These are phyloP conservation scores for Rhingia campestris DNA, from an alignment of 2,888 invertebrate genomes.

Conservation along the genomic window DNA sequence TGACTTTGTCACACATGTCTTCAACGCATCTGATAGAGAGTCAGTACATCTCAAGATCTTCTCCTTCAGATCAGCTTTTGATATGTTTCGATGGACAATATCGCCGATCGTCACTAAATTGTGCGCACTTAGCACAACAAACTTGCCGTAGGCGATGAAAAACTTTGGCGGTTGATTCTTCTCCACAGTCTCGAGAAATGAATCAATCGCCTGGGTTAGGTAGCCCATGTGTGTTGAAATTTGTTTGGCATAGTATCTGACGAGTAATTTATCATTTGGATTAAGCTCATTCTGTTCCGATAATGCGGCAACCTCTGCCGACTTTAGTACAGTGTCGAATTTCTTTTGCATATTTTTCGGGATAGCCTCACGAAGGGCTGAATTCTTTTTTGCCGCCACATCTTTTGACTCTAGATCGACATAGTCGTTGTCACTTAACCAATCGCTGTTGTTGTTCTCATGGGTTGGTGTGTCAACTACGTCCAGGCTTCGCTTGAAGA, in stretches of 20 bases:
- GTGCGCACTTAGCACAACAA: constrained; percentile 96
- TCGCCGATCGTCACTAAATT: constrained; percentile 97
- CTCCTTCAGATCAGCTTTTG: constrained; percentile 88
- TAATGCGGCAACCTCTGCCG: constrained; percentile 86
- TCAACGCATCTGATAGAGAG: constrained; percentile 90
- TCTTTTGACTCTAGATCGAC: constrained; percentile 92
- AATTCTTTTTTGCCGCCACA: constrained; percentile 87
- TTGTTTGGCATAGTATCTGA: constrained; percentile 94
- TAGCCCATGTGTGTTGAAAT: constrained; percentile 92
- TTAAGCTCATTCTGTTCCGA: constrained; percentile 83
- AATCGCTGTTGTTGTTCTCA: constrained; percentile 83
- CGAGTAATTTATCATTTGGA: constrained; percentile 91
- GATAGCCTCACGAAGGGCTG: constrained; percentile 88
- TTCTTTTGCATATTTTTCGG: constrained; percentile 88
- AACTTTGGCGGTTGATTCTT: constrained; percentile 96
- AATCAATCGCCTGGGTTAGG: constrained; percentile 94
- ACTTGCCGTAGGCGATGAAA: constrained; percentile 96
- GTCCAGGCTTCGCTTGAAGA: constrained; percentile 87
- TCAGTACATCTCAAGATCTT: constrained; percentile 90
- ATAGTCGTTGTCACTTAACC: constrained; percentile 95
- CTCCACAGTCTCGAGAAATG: constrained; percentile 94
- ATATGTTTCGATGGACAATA: constrained; percentile 93
- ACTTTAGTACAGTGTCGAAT: constrained; percentile 89
- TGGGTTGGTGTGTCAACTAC: constrained; percentile 54
- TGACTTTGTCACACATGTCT: constrained; percentile 92